Evolutionary conservation across 1,140 invertebrate genomes (phyloP), one percentile per base, ranked within the genome.

Genomic region (Caenorhabditis remanei): DNA sequence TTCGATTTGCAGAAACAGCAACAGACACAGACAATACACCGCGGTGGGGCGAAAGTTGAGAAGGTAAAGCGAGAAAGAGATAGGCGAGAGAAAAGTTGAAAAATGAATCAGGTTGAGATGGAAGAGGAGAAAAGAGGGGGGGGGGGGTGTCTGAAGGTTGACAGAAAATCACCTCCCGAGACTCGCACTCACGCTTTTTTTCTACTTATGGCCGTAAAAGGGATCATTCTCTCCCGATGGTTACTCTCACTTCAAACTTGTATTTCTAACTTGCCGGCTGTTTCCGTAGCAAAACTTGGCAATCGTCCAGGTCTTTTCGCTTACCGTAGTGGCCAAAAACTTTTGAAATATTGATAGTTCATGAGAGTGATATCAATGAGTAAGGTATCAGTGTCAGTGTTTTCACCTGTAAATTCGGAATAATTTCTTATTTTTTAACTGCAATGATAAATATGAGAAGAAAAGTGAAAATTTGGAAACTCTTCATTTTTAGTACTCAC

Each of bases 71-170:
- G 71, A 40, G 5, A 24, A 79, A 50, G 46, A 4, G 71, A 79
- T 46, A 71, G 65, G 65, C 43, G 65, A 46, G 65, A 71, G 65
- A 24, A 79, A 79, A 79, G 43, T 79, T 79, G 46, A 50, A 79
- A 79, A 79, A 79, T 50, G 71, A 79, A 79, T 79, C 71, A 46
- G 65, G 65, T 71, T 71, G 65, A 58, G 55, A 58, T 19, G 55
- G 55, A 58, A 58, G n/a, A n/a, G 19, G 55, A n/a, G 55, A 9
- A 32, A 32, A 32, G 32, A 32, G 4, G 50, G 16, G n/a, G 41
- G 24, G 41, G 7, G 41, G 19, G 67, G 19, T 48, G 71, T 48
- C 46, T 79, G 71, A 50, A 50, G 71, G 71, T 48, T 79, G 71
- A 24, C 71, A 79, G 71, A 79, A 32, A 46, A 24, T 79, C 21